A percentile compares a stretch with the other conserved stretches of the same genome.
Evolutionary conservation across 1,140 invertebrate species (phyloP).

Genomic region (Arion vulgaris): DNA sequence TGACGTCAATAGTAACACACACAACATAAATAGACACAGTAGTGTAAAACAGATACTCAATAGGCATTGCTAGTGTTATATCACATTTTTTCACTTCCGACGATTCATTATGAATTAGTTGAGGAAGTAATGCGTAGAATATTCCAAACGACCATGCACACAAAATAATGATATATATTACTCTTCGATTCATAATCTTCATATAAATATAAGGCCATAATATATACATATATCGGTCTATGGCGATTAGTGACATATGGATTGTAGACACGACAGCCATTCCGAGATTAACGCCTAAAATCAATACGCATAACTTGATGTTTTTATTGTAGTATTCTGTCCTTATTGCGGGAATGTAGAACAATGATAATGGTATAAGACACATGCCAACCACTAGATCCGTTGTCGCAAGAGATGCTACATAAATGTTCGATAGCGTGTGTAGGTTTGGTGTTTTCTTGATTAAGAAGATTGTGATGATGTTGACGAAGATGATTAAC

Average conservation of each 20-base stretch:
- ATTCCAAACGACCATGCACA: conserved; percentile 4
- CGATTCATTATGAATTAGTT: conserved; percentile 13
- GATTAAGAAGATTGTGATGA: not conserved
- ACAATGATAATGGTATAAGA: not conserved
- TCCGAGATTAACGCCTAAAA: conserved; percentile 10
- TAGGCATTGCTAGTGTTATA: conserved; percentile 18
- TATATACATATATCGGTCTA: conserved; percentile 27
- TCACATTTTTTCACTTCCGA: not conserved
- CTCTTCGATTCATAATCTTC: not conserved
- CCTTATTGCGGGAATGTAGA: conserved; percentile 1
- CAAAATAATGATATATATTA: not conserved
- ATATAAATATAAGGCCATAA: not conserved
- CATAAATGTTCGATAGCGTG: conserved; percentile 22
- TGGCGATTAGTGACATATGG: conserved; percentile 18
- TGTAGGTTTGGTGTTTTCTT: conserved; percentile 1
- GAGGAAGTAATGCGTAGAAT: conserved; percentile 16
- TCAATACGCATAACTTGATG: not conserved
- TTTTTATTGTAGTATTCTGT: not conserved
- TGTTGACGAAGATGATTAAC: conserved; percentile 17
- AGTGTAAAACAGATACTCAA: conserved; percentile 19
- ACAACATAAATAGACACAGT: not conserved
- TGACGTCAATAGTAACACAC: not conserved
- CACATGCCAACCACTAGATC: conserved; percentile 27
- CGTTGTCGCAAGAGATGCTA: conserved; percentile 8
- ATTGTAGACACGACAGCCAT: conserved; percentile 13